These are phyloP conservation scores for Drosophila tristis DNA, from an alignment of 1,140 invertebrate species.

Conservation along the genomic window DNA sequence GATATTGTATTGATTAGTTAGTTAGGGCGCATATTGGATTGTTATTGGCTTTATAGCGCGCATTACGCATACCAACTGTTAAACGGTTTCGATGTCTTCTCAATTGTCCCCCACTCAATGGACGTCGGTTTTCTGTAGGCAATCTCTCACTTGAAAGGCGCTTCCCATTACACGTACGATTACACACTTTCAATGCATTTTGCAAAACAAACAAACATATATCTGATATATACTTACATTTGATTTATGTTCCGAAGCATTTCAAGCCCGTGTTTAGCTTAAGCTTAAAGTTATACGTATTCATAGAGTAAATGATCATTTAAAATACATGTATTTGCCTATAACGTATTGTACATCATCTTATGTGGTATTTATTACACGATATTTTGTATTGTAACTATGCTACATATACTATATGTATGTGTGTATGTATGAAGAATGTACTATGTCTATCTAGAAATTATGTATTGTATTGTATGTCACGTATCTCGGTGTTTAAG, in stretches of 20 bases:
- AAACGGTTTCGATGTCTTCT: slow-evolving; percentile 47
- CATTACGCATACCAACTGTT: slow-evolving; percentile 33
- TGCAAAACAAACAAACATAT: slow-evolving; percentile 20
- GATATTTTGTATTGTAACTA: slow-evolving; percentile 61
- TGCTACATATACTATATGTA: not conserved
- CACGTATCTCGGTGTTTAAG: slow-evolving; percentile 33
- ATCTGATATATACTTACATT: slow-evolving; percentile 18
- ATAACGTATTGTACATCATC: slow-evolving; percentile 61
- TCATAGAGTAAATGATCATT: slow-evolving; percentile 61
- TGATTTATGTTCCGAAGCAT: slow-evolving; percentile 31
- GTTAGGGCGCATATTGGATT: slow-evolving; percentile 26
- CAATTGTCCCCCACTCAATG: slow-evolving; percentile 33
- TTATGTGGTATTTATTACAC: slow-evolving; percentile 69
- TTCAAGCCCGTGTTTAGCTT: slow-evolving; percentile 47
- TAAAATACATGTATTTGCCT: slow-evolving; percentile 57
- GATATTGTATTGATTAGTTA: slow-evolving; percentile 45
- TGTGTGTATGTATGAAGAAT: slow-evolving; percentile 5
- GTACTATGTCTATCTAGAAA: slow-evolving; percentile 59
- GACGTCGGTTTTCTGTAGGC: slow-evolving; percentile 32
- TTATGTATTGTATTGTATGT: slow-evolving; percentile 16
- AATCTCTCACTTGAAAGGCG: slow-evolving; percentile 67
- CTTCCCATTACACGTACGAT: slow-evolving; percentile 42
- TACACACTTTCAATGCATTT: slow-evolving; percentile 31
- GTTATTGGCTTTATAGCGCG: slow-evolving; percentile 38
- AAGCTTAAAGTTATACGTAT: slow-evolving; percentile 64